Evolutionary conservation across 2,888 invertebrate genomes (phyloP), one percentile per base, ranked within the genome.

Genomic region (Dendrolimus pini): DNA sequence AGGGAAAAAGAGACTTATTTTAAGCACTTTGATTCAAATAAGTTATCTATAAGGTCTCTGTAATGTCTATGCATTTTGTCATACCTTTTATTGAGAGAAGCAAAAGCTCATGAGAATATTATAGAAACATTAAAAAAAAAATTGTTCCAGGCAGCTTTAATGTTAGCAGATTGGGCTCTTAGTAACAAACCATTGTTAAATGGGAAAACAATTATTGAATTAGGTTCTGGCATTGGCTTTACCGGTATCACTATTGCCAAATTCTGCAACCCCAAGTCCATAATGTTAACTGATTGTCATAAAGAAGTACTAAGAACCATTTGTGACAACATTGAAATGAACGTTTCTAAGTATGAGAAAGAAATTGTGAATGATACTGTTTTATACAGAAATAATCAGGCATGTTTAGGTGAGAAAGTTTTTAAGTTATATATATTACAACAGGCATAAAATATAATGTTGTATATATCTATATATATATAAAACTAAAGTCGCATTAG

Each of bases 201-300:
- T 7, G 78, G 85, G 9, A 95, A 94, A 80, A 84, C 77, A 54
- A 72, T 96, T 7, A 69, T 96, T 7, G 96, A 96, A 85, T 83
- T 96, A 7, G 96, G 96, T 10, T 94, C 95, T 10, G 96, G 96
- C 41, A 91, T 94, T 14, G 96, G 96, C 0, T 89, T 96, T 57
- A 92, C 94, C 52, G 95, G 96, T 14, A 86, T 96, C 52, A 84
- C 92, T 6, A 79, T 94, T 52, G 84, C 92, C 41, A 91, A 92
- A 58, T 74, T 82, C 55, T 94, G 94, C 70, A 62, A 79, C 41
- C 91, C 93, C 1, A 80, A 85, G 57, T 80, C 88, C 55, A 86
- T 95, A 55, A 83, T 91, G 57, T 90, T 96, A 56, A 93, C 94
- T 13, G 96, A 96, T 77, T 94, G 93, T 69, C 96, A 96, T 72